Conservation (phyloP, 2,113 vertebrate species). For the Odocoileus hemionus region DNA sequence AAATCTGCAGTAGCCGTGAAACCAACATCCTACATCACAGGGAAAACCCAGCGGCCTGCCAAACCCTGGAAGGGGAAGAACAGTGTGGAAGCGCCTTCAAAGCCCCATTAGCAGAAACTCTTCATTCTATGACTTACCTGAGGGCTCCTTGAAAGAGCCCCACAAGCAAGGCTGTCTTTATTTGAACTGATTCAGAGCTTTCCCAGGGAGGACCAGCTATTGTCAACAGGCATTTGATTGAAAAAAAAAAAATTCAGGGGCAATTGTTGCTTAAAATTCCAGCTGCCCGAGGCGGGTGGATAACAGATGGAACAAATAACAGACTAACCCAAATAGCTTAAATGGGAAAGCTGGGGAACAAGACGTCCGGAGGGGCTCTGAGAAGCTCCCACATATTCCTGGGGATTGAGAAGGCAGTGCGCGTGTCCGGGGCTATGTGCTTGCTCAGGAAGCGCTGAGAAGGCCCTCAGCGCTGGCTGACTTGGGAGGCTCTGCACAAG, state of each 20-base stretch:
- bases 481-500: not conserved
- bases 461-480: not conserved
- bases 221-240: not conserved
- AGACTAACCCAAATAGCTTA: not conserved
- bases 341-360: not conserved
- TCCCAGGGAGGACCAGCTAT: not conserved
- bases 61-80: not conserved
- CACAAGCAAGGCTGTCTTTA: not conserved
- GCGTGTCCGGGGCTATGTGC: fast-evolving
- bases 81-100: not conserved
- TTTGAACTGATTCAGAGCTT: not conserved
- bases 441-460: not conserved
- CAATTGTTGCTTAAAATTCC: not conserved
- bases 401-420: no score
- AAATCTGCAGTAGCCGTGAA: not conserved
- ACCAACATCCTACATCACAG: not conserved
- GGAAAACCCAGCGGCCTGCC: not conserved
- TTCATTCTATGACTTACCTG: not conserved
- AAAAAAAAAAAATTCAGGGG: not conserved
- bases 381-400: not conserved
- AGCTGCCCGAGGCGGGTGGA: not conserved
- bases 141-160: not conserved
- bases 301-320: not conserved
- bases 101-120: not conserved
- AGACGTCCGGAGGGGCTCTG: not conserved